These are phyloP conservation scores for Phyllopteryx taeniolatus DNA, from an alignment of 2,113 vertebrate species.

Conservation along the genomic window DNA sequence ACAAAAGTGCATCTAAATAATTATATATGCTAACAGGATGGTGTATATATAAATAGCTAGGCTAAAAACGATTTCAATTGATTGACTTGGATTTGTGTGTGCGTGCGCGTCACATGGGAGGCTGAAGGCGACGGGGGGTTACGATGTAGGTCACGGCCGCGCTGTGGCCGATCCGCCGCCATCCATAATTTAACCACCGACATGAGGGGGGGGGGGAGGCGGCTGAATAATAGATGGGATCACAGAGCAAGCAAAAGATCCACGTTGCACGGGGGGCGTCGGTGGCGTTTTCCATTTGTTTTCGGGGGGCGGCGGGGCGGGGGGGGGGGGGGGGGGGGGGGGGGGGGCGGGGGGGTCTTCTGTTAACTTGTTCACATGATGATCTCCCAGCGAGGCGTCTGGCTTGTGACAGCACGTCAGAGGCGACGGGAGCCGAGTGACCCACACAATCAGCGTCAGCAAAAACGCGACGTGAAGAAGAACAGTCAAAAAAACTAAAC, in stretches of 20 bases:
- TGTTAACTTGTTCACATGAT: conserved; percentile 41
- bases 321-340: neutral
- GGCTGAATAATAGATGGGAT: conserved; percentile 76
- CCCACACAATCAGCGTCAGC: conserved; percentile 51
- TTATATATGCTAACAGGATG: no score
- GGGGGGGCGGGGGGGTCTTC: neutral
- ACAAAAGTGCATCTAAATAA: no score
- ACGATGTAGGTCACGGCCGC: neutral
- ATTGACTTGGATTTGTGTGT: conserved; percentile 27
- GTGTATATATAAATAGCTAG: no score
- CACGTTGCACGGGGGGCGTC: neutral
- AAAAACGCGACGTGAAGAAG: neutral
- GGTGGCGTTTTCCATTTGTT: neutral
- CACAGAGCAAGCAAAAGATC: conserved; percentile 46
- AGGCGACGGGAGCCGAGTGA: conserved; percentile 39
- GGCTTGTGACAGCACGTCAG: conserved; percentile 59
- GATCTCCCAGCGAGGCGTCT: conserved; percentile 44
- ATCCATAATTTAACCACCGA: neutral
- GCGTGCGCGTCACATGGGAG: neutral
- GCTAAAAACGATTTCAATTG: no score
- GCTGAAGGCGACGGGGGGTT: neutral
- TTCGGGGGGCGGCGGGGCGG: no score
- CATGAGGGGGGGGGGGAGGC: conserved; percentile 41
- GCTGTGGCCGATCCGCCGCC: neutral
- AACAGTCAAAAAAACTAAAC: neutral